Base-by-base conservation (phyloP, 2,113 vertebrate species). In the Perca fluviatilis region DNA sequence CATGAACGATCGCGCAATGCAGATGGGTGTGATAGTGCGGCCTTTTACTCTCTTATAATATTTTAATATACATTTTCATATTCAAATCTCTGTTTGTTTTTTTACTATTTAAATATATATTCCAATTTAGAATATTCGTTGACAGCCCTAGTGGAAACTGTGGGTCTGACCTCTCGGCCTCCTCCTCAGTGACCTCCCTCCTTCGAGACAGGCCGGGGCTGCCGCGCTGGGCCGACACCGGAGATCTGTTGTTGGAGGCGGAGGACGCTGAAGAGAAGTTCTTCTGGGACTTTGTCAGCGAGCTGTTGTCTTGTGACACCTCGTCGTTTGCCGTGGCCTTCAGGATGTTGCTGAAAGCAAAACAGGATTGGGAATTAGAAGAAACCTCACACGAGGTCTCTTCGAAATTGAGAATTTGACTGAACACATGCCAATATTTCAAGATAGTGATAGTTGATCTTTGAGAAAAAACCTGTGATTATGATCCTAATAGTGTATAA, bases 121-220 rank as follows among this genome's bases (percentile, higher is more conserved):
- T 43, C 9, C 40, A 43, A 11, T 43, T 10, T 11, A 43, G 40
- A 10, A 10, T 43, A 43, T 33, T 33, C 5, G 33, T 33, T 33
- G 40, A 43, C 40, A 11, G 40, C 40, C 40, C 40, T 9, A 43
- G 40, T 43, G 40, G 40, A 43, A 11, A 43, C 40, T 43, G 40
- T 0, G 16, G 47, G 0, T 54, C 89, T 94, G 77, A 99, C 98
- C 97, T 97, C 91, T 99, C 98, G 0, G 97, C 98, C 93, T 99
- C 98, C 91, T 99, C 97, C 80, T 98, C 97, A 0, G 97, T 97
- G 89, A 97, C 98, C 89, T 98, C 97, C 86, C 83, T 94, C 83
- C 95, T 90, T 27, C 89, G 85, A 2, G 91, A 67, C 53, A 77
- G 88, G 16, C 60, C 63, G 0, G 94, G 94, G 80, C 92, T 92